phyloP scores from a whole-genome alignment of 2,113 vertebrate genomes.

The Chaenocephalus aceratus region DNA sequence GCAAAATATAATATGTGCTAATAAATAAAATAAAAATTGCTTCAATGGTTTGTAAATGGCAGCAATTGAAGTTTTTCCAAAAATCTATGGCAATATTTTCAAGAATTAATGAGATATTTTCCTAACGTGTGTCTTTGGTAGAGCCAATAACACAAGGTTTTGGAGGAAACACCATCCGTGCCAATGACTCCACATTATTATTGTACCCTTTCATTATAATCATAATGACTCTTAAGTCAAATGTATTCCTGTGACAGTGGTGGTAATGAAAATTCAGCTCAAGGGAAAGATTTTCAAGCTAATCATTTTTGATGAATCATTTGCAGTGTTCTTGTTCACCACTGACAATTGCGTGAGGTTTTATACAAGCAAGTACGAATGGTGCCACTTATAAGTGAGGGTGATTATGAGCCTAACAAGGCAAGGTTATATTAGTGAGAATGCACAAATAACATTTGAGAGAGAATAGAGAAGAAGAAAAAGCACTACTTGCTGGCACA shows the following conservation, averaged over 20 bases:
- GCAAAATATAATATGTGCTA: no score
- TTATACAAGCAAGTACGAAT: not conserved
- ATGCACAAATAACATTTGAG: not conserved
- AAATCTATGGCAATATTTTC: no score
- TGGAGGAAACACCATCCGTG: not conserved
- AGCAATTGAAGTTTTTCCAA: no score
- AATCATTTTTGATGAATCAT: constrained; percentile 11
- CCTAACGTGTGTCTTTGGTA: constrained; percentile 2
- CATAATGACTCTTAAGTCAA: not conserved
- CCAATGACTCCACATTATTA: not conserved
- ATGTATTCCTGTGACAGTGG: constrained; percentile 18
- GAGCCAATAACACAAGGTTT: constrained; percentile 3
- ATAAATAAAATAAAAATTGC: no score
- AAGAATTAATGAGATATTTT: not conserved
- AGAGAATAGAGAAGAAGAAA: not conserved
- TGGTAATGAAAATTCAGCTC: constrained; percentile 14
- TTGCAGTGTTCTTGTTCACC: constrained; percentile 18
- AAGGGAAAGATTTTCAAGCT: constrained; percentile 18
- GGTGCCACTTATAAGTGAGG: not conserved
- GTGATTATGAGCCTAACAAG: constrained; percentile 32
- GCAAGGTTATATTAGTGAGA: not conserved
- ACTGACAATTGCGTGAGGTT: not conserved
- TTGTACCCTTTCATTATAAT: constrained; percentile 13
- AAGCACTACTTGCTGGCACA: constrained; percentile 19
- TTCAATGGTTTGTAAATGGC: not conserved